A percentile compares a stretch with the other conserved stretches of the same genome.
Evolutionary conservation across 2,888 invertebrate genomes (phyloP).

Genomic region (Leptopilina syphax): DNA sequence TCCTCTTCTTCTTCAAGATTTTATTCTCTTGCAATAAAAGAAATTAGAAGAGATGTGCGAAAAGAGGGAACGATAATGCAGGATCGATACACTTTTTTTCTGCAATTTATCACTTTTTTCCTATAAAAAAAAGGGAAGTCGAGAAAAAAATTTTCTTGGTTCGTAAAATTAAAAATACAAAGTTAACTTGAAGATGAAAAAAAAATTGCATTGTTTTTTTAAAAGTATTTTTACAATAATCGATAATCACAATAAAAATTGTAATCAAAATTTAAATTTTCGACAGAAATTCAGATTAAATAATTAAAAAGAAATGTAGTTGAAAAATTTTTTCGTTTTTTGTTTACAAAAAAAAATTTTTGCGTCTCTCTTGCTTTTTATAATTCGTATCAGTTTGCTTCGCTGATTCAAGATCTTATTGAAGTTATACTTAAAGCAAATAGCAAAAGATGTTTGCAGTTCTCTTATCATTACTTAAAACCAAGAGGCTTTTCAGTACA

Average conservation of each 20-base stretch:
- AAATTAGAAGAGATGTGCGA: background rate
- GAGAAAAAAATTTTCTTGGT: background rate
- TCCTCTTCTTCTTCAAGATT: background rate
- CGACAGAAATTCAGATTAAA: no score
- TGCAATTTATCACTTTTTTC: background rate
- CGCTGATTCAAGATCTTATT: background rate
- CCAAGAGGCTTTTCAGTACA: constrained; percentile 3
- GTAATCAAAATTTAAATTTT: no score
- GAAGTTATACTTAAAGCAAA: constrained; percentile 13
- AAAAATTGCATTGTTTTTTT: no score
- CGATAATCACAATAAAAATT: no score
- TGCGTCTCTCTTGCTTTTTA: background rate
- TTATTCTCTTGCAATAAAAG: background rate
- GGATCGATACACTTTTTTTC: constrained; percentile 1
- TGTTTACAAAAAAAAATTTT: background rate
- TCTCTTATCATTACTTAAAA: constrained; percentile 17
- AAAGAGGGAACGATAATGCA: background rate
- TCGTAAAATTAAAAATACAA: no score
- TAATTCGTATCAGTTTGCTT: constrained; percentile 8
- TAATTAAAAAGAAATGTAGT: no score
- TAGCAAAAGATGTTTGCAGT: constrained; percentile 6
- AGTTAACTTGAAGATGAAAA: no score
- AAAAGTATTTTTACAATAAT: no score
- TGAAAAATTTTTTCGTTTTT: background rate
- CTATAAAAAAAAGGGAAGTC: background rate